Base-by-base conservation (phyloP, 2,113 vertebrate genomes). In the Hystrix brachyura region DNA sequence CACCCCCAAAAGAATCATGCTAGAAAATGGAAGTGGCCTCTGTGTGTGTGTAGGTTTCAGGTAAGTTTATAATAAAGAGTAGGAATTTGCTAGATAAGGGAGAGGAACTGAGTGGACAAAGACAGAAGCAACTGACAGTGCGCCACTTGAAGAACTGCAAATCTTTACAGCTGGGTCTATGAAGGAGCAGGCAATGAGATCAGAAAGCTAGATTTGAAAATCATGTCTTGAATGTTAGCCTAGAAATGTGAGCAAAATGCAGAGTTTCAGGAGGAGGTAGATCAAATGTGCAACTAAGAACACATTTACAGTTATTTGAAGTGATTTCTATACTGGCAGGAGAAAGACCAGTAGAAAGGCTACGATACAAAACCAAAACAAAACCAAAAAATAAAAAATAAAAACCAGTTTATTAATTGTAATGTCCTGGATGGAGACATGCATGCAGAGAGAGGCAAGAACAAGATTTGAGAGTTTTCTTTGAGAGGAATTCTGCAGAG, bases 321-420 rank as follows among this genome's bases (percentile, higher is more conserved):
- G 46, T 48, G 62, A 59, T 38, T 15, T n/a, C 46, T 1, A 17
- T 29, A 27, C 10, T 79, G 57, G 43, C 46, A 51, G 7, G 0
- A 6, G 25, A 78, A n/a, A 46, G 18, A 6, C 11, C 53, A 7
- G 17, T 23, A 69, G 29, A 32, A 62, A 76, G 38, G 14, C 38
- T 32, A 46, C 19, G 12, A 55, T 27, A 51, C 32, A 34, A 27
- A 23, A 1, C 14, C 15, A 23, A 14, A 7, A 51, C 5, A 48
- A 29, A 8, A 38, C 38, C 38, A 38, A 38, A 38, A 38, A 38
- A 38, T 38, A 38, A 38, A 38, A 38, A 38, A 38, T 38, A 38
- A 38, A 38, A 38, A 38, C 38, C 19, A 43, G 18, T 43, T 17
- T 8, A 15, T 2, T 0, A 0, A 8, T 0, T 18, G 12, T 2